These are phyloP conservation scores for Muscicapa comitata DNA, from an alignment of 2,797 vertebrate species.

Conservation along the genomic window DNA sequence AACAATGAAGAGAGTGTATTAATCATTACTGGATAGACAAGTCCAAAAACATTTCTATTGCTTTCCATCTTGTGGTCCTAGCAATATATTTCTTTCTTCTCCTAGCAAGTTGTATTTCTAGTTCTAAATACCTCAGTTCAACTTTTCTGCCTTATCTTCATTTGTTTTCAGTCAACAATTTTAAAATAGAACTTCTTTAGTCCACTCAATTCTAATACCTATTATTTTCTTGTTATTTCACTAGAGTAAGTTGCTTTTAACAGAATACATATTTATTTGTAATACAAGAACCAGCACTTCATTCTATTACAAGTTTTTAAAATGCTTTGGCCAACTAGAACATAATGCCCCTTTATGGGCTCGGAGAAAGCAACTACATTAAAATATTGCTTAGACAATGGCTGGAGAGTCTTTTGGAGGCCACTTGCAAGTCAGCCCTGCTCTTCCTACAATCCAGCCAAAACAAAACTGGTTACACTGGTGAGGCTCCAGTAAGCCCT, in stretches of 20 bases:
- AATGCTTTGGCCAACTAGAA: background rate
- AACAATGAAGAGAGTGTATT: background rate
- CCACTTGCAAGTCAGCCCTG: background rate
- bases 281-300: background rate
- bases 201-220: background rate
- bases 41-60: background rate
- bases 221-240: background rate
- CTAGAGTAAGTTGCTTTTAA: background rate
- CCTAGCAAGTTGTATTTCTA: background rate
- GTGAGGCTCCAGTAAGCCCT: background rate
- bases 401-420: background rate
- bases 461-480: background rate
- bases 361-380: background rate
- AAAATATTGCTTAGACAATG: background rate
- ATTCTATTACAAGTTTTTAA: background rate
- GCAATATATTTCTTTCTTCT: background rate
- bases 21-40: background rate
- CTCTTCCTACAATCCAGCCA: background rate
- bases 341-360: background rate
- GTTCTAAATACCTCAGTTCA: background rate
- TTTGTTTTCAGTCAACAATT: background rate
- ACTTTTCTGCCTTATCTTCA: background rate
- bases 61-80: background rate
- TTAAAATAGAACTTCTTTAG: background rate
- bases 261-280: background rate